phyloP scores from a whole-genome alignment of 2,797 vertebrate species.

The Fratercula arctica region DNA sequence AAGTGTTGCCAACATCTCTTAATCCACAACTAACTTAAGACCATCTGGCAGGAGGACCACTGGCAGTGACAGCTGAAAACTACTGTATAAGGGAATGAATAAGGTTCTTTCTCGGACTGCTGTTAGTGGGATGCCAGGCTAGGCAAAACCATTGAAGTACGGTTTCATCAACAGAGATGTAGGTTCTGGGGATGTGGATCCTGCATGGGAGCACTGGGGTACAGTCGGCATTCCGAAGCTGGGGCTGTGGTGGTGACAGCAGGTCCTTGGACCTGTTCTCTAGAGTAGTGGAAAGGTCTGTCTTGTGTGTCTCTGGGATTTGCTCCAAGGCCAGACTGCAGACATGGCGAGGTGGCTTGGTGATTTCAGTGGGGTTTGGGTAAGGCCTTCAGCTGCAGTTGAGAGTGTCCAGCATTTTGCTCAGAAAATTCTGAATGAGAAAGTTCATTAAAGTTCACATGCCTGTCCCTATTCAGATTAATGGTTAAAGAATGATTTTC shows the following conservation, averaged over 20 bases:
- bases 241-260: neutral
- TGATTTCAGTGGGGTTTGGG: neutral
- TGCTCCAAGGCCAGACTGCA: neutral
- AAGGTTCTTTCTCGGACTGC: neutral
- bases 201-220: neutral
- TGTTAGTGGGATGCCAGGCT: neutral
- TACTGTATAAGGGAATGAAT: neutral
- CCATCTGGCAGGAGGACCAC: neutral
- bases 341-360: neutral
- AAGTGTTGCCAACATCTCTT: neutral
- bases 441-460: neutral
- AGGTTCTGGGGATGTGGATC: neutral
- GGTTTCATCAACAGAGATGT: neutral
- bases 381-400: neutral
- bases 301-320: neutral
- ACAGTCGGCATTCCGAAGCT: neutral
- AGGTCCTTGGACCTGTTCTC: neutral
- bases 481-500: neutral
- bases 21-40: neutral
- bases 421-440: neutral
- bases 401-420: neutral
- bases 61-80: neutral
- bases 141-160: neutral
- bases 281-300: neutral
- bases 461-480: neutral